Conservation (phyloP, 2,888 invertebrate genomes). For the Phortica okadai region DNA sequence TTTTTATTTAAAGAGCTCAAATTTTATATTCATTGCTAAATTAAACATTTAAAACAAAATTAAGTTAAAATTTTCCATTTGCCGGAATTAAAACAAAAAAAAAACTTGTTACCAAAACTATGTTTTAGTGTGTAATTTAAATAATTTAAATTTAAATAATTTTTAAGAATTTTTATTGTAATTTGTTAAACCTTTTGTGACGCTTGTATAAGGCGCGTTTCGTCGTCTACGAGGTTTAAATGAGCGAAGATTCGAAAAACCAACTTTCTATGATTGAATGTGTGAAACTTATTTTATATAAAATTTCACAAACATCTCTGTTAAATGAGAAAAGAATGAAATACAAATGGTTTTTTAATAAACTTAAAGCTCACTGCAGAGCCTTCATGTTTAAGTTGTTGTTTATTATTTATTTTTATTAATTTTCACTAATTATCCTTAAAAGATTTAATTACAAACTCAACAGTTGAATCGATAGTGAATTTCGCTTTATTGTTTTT, state of each 20-base stretch:
- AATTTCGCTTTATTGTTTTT: slow-evolving; percentile 56
- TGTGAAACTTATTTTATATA: too few relatives aligned
- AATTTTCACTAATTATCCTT: slow-evolving; percentile 9
- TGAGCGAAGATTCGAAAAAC: too few relatives aligned
- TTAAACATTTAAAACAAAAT: background rate
- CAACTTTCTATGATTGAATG: too few relatives aligned
- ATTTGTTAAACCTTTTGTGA: too few relatives aligned
- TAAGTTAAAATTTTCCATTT: background rate
- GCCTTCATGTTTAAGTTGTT: background rate
- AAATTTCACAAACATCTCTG: too few relatives aligned
- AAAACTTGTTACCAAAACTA: slow-evolving; percentile 7
- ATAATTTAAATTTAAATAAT: slow-evolving; percentile 9
- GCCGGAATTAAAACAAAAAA: background rate
- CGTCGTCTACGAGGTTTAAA: too few relatives aligned
- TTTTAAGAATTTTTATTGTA: slow-evolving; percentile 15
- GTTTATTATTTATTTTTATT: background rate
- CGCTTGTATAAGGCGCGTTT: too few relatives aligned
- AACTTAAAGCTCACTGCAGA: background rate
- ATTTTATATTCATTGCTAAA: slow-evolving; percentile 3
- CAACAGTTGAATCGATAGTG: background rate
- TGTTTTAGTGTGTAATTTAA: slow-evolving; percentile 10
- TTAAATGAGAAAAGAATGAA: too few relatives aligned
- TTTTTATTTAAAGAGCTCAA: slow-evolving; percentile 15
- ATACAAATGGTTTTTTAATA: background rate
- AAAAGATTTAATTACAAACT: slow-evolving; percentile 23